Base-by-base conservation (phyloP, 2,113 vertebrate genomes). In the Poecilia latipinna region DNA sequence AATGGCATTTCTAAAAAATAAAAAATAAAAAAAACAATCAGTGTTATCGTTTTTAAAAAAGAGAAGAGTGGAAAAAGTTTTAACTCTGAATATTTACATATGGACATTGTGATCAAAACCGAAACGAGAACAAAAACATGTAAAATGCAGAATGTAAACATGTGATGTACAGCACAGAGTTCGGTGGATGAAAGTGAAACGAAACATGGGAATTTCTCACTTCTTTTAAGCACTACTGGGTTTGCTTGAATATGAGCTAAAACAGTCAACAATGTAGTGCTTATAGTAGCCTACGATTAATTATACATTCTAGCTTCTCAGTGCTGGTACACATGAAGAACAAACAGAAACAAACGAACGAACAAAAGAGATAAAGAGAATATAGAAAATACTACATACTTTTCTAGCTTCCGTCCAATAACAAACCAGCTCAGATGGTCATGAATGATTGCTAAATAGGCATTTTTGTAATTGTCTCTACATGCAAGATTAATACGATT, bases 291-390 rank as follows among this genome's bases (percentile, higher is more conserved):
- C 93, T 94, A 95, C 91, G 77, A 90, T 37, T 92, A 92, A 93
- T 91, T 92, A 92, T 94, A 94, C 94, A 95, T 95, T 95, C 94
- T 95, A 95, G 90, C 91, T 93, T 91, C 91, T 92, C 91, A 94
- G 94, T 94, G 94, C 92, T 94, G 93, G 93, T 94, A 93, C 93
- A 94, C 93, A 93, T 92, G 88, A 90, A 94, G 92, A 93, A 44
- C 26, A 67, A 26, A 28, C 35, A 8, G 24, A 65, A 63, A 2
- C 29, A 65, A 63, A 2, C 29, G 19, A 63, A 2, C 29, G 17
- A 63, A 65, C 2, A 37, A 66, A 66, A 65, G 42, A 26, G 42
- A 26, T 94, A 92, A 84, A 88, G 85, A 93, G 90, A 92, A 92
- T 91, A 93, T 89, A 92, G 90, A 93, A 90, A 93, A 93, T 91